phyloP scores from a whole-genome alignment of 2,888 invertebrate genomes.

The Capitulum mitella region DNA sequence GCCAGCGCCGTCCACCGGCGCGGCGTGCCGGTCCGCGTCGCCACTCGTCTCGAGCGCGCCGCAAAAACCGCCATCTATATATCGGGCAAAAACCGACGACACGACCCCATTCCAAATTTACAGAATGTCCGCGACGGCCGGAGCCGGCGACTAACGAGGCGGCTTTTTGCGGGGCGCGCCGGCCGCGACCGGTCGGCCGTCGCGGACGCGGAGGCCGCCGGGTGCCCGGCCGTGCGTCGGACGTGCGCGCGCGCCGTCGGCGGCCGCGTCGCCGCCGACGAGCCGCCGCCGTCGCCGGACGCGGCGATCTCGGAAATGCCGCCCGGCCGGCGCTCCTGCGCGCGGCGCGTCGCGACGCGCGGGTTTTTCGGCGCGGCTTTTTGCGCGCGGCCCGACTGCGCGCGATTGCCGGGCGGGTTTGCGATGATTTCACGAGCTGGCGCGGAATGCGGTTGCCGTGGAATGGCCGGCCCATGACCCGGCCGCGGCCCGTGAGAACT shows the following conservation, averaged over 20 bases:
- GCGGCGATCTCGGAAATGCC: neutral
- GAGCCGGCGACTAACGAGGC: neutral
- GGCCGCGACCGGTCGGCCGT: neutral
- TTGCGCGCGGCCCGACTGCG: neutral
- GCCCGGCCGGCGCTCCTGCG: neutral
- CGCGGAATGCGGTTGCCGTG: neutral
- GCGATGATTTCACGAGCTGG: neutral
- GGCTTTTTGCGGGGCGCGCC: neutral
- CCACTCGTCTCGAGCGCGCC: neutral
- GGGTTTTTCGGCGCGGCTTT: neutral
- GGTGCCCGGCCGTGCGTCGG: no score
- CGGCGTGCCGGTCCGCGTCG: neutral
- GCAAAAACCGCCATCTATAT: constrained; percentile 8
- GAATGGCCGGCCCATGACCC: neutral
- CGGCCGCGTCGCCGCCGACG: no score
- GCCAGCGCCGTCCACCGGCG: neutral
- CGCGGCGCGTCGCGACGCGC: no score
- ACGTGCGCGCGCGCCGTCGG: no score
- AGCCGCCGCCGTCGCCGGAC: neutral
- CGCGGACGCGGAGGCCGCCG: neutral
- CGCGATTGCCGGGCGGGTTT: no score
- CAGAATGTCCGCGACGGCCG: neutral
- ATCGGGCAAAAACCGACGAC: neutral
- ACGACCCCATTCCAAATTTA: constrained; percentile 24
- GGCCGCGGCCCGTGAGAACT: neutral